phyloP scores from a whole-genome alignment of 2,888 invertebrate species.

The Galerucella pusilla region DNA sequence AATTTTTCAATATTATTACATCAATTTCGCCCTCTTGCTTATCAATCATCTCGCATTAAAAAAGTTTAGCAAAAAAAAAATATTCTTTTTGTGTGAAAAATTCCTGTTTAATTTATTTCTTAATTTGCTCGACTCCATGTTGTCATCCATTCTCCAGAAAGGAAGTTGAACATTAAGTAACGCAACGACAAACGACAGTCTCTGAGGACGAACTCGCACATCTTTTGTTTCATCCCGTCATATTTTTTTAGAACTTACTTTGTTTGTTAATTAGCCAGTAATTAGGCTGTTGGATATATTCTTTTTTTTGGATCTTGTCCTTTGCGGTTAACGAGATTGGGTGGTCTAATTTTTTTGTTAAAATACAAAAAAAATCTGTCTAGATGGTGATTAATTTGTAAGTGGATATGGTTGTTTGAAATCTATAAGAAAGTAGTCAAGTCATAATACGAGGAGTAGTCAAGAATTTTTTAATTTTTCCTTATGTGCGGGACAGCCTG shows the following conservation, averaged over 20 bases:
- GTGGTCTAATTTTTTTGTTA: slow-evolving; percentile 43
- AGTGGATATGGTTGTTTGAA: slow-evolving; percentile 12
- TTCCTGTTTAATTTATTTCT: slow-evolving; percentile 4
- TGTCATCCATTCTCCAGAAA: slow-evolving; percentile 45
- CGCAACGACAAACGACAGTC: slow-evolving; percentile 45
- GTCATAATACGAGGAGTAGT: not conserved
- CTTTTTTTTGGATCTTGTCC: slow-evolving; percentile 34
- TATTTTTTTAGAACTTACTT: slow-evolving; percentile 41
- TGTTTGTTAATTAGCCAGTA: slow-evolving; percentile 57
- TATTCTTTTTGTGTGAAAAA: not conserved
- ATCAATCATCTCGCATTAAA: not conserved
- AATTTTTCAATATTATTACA: not conserved
- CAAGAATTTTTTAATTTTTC: not conserved
- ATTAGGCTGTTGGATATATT: slow-evolving; percentile 49
- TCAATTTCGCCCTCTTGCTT: no score
- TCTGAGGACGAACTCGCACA: slow-evolving; percentile 49
- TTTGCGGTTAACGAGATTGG: slow-evolving; percentile 42
- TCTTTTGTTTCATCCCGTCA: slow-evolving; percentile 49
- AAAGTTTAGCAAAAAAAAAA: not conserved
- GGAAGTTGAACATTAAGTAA: slow-evolving; percentile 59
- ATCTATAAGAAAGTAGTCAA: not conserved
- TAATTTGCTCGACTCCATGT: slow-evolving; percentile 9
- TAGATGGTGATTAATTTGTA: slow-evolving; percentile 28
- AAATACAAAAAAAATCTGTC: slow-evolving; percentile 20
- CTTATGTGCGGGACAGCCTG: not conserved